A percentile compares a stretch with the other conserved stretches of the same genome.
Conservation (phyloP, 2,797 vertebrate species). For the Oreochromis mossambicus region DNA sequence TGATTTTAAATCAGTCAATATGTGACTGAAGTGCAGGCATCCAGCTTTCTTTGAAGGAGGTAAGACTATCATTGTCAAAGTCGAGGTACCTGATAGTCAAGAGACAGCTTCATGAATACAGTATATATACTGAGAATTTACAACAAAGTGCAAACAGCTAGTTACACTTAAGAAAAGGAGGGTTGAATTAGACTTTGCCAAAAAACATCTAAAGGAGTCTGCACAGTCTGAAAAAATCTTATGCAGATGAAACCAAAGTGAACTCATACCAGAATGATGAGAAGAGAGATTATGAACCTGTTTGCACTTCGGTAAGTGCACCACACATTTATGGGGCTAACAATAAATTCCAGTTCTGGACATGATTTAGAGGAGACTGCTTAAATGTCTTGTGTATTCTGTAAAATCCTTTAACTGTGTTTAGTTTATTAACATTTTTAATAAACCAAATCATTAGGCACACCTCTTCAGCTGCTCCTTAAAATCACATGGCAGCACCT, state of each 20-base stretch:
- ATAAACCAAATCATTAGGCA: no score
- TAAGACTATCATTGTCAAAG: neutral
- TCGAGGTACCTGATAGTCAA: neutral
- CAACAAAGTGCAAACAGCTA: neutral
- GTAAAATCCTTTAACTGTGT: no score
- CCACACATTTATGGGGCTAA: no score
- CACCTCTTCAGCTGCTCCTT: no score
- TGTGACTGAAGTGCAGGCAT: neutral
- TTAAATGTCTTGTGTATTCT: no score
- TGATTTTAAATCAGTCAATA: neutral
- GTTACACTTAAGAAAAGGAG: neutral
- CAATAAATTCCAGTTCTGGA: no score
- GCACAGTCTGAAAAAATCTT: neutral
- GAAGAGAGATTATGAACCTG: neutral
- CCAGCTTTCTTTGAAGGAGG: neutral
- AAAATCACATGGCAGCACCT: no score
- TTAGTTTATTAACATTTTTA: no score
- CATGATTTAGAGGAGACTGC: no score
- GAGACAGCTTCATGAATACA: neutral
- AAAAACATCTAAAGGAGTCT: neutral
- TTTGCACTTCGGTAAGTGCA: no score
- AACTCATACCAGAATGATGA: neutral
- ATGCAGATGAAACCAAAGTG: neutral
- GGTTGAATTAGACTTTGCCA: neutral
- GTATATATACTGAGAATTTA: neutral